Base-by-base conservation (phyloP, 1,140 invertebrate genomes). In the Tetragonula clypearis region DNA sequence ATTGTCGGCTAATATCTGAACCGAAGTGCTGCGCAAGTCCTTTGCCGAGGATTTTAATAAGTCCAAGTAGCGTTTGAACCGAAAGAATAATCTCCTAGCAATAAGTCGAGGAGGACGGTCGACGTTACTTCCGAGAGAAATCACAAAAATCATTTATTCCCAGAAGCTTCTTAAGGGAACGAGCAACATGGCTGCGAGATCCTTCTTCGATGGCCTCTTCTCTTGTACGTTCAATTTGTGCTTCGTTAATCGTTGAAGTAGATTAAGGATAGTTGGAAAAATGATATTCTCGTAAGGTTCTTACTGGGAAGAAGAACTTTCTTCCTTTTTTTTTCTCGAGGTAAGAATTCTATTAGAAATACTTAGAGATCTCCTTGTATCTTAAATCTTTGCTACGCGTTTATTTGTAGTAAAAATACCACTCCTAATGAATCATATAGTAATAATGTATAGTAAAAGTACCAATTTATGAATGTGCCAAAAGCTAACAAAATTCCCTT, bases 1-100 rank as follows among this genome's bases (percentile, higher is more conserved):
- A 92, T 92, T 91, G 91, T 93, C 58, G 55, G n/a, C 68, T 58
- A 79, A 88, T 86, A 88, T 86, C 75, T 26, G 86, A 82, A 55
- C 72, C 53, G 35, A 60, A 72, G 66, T 35, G 35, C 58, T 4
- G 65, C 35, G 21, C 23, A 12, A 71, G 26, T 53, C 12, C 12
- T 2, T 26, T 12, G 58, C 60, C 41, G 19, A n/a, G 49, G 26
- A 66, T 56, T 55, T 56, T 68, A 76, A 72, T 55, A 62, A 79
- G 75, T 62, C 2, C 41, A 15, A 58, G 12, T 2, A 12, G 6
- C 41, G 21, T 76, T 62, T 49, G 76, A 26, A 23, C 17, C 5
- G 21, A 72, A 35, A 14, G 35, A 69, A 26, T 49, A 53, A 53
- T 19, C 17, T 65, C 26, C 60, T 11, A 1, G 23, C 15, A 9